Evolutionary conservation across 92 coral and sea anemone genomes (phyloP).

Genomic region (Ricordea florida): DNA sequence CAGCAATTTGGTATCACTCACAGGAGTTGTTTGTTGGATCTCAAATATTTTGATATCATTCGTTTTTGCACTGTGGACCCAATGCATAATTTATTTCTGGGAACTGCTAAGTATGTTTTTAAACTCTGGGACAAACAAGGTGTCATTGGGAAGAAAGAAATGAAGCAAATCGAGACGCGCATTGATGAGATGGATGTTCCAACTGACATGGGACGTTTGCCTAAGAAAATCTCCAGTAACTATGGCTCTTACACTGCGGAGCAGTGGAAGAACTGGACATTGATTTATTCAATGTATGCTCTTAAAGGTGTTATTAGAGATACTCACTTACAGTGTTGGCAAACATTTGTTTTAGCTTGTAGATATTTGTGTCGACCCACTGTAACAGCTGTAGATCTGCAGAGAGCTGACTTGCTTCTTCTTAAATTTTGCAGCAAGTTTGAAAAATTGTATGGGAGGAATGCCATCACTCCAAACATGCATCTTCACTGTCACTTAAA

Average conservation of each 20-base stretch:
- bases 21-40: constrained; percentile 43
- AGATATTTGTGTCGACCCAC: constrained; percentile 34
- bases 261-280: constrained; percentile 37
- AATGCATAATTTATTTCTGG: constrained; percentile 70
- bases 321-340: constrained; percentile 56
- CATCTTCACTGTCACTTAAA: constrained; percentile 63
- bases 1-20: constrained; percentile 32
- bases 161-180: not conserved
- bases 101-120: constrained; percentile 53
- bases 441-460: constrained; percentile 44
- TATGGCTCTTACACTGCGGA: constrained; percentile 57
- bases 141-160: not conserved
- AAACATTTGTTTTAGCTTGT: constrained; percentile 51
- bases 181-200: constrained; percentile 41
- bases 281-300: constrained; percentile 1
- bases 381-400: constrained; percentile 20
- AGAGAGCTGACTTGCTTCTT: constrained; percentile 32
- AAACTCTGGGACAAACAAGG: constrained; percentile 45
- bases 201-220: constrained; percentile 56
- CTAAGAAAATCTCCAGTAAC: constrained; percentile 52
- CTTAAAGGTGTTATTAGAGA: constrained; percentile 38
- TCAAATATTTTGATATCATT: constrained; percentile 53
- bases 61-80: constrained; percentile 65
- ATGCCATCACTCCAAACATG: constrained; percentile 57
- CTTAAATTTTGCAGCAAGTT: constrained; percentile 50